These are phyloP conservation scores for Ectemnius cavifrons DNA, from an alignment of 2,888 invertebrate species.

Conservation along the genomic window DNA sequence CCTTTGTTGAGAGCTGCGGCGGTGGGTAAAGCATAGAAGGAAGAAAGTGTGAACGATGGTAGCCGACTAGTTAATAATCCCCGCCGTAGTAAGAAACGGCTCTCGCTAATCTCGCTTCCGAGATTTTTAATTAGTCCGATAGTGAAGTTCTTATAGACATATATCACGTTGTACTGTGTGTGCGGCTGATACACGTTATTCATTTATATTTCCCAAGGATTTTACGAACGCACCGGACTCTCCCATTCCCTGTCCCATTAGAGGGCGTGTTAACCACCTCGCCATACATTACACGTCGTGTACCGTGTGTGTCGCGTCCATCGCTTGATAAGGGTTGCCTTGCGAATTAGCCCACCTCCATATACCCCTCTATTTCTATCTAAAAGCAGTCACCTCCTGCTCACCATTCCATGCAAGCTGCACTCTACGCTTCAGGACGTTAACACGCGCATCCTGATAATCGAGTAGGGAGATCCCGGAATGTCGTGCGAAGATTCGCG, in stretches of 20 bases:
- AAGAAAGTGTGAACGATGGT: too few species aligned
- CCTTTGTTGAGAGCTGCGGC: too few species aligned
- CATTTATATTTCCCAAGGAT: conserved; percentile 42
- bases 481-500: neutral
- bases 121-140: conserved; percentile 32
- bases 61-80: neutral
- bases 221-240: conserved; percentile 36
- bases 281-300: conserved; percentile 36
- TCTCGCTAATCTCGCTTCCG: conserved; percentile 8
- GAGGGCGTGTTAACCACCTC: conserved; percentile 46
- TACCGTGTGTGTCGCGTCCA: conserved; percentile 26
- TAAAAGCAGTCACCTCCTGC: neutral
- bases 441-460: too few species aligned
- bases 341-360: conserved; percentile 22
- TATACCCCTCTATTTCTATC: too few species aligned
- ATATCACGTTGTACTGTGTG: conserved; percentile 16
- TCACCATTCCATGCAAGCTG: conserved; percentile 7
- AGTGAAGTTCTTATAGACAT: conserved; percentile 17
- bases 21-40: too few species aligned
- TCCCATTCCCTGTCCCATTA: conserved; percentile 39
- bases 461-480: too few species aligned
- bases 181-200: conserved; percentile 36
- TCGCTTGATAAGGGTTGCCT: conserved; percentile 25
- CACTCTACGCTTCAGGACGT: neutral
- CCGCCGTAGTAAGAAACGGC: neutral